Conservation (phyloP, 2,797 vertebrate genomes). For the Intellagama lesueurii region DNA sequence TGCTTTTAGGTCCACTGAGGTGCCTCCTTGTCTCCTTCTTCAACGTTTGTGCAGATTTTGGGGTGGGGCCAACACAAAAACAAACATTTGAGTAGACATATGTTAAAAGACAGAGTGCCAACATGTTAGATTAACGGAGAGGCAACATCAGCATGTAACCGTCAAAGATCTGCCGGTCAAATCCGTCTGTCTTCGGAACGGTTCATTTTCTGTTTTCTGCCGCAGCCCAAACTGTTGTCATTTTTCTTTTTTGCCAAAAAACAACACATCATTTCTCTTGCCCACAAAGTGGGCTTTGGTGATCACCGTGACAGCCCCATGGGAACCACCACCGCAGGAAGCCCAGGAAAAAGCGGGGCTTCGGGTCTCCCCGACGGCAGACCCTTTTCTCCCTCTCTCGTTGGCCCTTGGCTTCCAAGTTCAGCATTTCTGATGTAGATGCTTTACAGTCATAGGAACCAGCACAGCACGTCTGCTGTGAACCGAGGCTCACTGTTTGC, state of each 20-base stretch:
- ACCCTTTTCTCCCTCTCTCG: background rate
- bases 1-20: background rate
- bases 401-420: background rate
- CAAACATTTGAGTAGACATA: background rate
- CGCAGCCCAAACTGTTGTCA: too few relatives aligned
- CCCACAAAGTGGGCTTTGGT: background rate
- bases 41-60: background rate
- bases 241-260: background rate
- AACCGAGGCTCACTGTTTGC: too few relatives aligned
- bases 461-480: background rate
- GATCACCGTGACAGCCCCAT: too few relatives aligned
- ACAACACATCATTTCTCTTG: background rate
- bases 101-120: background rate
- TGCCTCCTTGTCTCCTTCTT: background rate
- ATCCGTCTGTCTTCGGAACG: too few relatives aligned
- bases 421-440: constrained; percentile 35
- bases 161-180: too few relatives aligned
- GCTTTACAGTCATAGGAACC: constrained; percentile 20
- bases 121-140: background rate
- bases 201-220: background rate
- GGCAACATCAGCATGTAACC: background rate
- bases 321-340: background rate
- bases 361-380: background rate
- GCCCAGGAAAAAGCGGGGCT: background rate
- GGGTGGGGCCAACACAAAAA: background rate